phyloP scores from a whole-genome alignment of 2,888 invertebrate genomes.

The Phengaris alcon region DNA sequence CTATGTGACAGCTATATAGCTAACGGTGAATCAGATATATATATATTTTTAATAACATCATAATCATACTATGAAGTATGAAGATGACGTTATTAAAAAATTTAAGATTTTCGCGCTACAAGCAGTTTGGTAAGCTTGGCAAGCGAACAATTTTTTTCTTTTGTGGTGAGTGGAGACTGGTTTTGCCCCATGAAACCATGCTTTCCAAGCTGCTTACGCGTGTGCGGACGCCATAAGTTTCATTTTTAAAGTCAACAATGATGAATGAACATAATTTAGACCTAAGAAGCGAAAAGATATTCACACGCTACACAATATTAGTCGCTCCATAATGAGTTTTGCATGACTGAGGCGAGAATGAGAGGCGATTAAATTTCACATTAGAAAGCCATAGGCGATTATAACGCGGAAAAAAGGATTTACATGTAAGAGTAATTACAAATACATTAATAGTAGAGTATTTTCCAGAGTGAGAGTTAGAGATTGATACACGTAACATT shows the following conservation, averaged over 20 bases:
- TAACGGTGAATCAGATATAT: too few species aligned
- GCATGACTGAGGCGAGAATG: slow-evolving; percentile 62
- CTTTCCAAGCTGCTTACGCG: background rate
- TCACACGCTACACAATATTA: slow-evolving; percentile 43
- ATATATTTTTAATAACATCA: too few species aligned
- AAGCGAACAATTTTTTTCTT: background rate
- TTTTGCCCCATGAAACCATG: background rate
- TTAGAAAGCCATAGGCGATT: slow-evolving; percentile 53
- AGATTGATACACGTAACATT: background rate
- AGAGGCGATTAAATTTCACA: slow-evolving; percentile 57
- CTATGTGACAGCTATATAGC: too few species aligned
- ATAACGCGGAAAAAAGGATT: slow-evolving; percentile 19
- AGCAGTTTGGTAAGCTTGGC: background rate
- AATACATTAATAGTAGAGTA: background rate
- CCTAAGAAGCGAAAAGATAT: slow-evolving; percentile 24
- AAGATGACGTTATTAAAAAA: background rate
- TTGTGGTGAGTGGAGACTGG: too few species aligned
- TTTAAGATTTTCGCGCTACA: background rate
- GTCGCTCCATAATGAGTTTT: slow-evolving; percentile 60
- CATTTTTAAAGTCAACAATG: background rate
- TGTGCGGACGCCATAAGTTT: background rate
- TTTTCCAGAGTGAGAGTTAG: background rate
- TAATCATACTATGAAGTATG: too few species aligned
- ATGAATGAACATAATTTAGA: slow-evolving; percentile 1
- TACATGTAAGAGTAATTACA: background rate